These are phyloP conservation scores for Cyrtonyx montezumae DNA, from an alignment of 2,113 vertebrate genomes.

Conservation along the genomic window DNA sequence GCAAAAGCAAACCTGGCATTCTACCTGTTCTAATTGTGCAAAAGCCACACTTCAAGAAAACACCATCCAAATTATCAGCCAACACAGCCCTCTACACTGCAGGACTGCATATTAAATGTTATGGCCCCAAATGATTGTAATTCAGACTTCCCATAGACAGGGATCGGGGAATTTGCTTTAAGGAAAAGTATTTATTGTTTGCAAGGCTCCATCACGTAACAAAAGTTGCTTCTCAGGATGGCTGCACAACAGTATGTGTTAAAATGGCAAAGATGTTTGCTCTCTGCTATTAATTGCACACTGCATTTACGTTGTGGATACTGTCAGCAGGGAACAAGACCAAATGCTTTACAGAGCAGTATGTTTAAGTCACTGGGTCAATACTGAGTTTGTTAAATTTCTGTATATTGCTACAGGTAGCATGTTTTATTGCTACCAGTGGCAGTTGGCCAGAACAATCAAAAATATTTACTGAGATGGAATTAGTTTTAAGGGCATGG, in stretches of 20 bases:
- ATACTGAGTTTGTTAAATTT: neutral
- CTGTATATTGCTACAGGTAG: fast-evolving
- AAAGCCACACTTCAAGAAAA: neutral
- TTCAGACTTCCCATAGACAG: fast-evolving
- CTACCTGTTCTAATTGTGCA: neutral
- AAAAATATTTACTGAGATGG: neutral
- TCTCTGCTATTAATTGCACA: neutral
- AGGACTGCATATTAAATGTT: neutral
- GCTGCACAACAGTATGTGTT: neutral
- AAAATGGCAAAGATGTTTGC: neutral
- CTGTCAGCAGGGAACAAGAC: neutral
- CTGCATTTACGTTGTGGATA: neutral
- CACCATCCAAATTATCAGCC: neutral
- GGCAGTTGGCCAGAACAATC: neutral
- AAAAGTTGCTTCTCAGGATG: fast-evolving
- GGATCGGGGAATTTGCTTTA: neutral
- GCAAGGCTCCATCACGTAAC: neutral
- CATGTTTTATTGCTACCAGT: neutral
- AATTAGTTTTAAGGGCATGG: neutral
- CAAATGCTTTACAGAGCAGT: neutral
- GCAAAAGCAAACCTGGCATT: neutral
- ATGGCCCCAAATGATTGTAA: neutral
- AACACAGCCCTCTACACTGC: neutral
- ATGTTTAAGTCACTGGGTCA: neutral
- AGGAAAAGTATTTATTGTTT: too few species aligned